phyloP scores from a whole-genome alignment of 2,888 invertebrate species.

The Tachina lurida region DNA sequence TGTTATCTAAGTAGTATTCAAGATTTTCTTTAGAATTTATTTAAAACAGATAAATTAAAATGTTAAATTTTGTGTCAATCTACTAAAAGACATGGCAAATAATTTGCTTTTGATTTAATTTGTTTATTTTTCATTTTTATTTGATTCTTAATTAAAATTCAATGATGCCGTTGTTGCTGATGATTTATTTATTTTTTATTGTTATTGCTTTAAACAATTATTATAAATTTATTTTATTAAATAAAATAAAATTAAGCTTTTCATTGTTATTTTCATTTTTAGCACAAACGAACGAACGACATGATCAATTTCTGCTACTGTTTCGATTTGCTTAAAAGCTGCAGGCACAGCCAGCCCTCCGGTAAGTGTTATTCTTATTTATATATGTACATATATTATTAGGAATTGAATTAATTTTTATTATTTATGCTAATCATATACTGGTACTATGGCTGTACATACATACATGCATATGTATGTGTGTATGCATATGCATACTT shows the following conservation, averaged over 20 bases:
- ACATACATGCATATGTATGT: neutral
- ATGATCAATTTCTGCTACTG: neutral
- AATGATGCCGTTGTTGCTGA: slow-evolving; percentile 11
- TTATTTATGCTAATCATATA: neutral
- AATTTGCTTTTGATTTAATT: slow-evolving; percentile 21
- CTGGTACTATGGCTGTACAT: neutral
- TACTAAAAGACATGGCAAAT: neutral
- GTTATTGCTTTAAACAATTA: slow-evolving; percentile 24
- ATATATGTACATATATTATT: neutral
- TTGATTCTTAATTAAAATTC: slow-evolving; percentile 42
- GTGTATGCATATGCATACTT: neutral
- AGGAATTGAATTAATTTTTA: slow-evolving; percentile 1
- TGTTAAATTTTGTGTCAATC: neutral
- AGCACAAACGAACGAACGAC: neutral
- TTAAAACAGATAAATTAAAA: slow-evolving; percentile 21
- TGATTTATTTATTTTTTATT: neutral
- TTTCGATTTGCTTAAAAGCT: neutral
- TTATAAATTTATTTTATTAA: slow-evolving; percentile 21
- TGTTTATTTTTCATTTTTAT: slow-evolving; percentile 15
- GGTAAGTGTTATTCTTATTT: slow-evolving; percentile 8
- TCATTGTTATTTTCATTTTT: neutral
- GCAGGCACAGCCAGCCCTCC: too few species aligned
- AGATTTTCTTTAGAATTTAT: slow-evolving; percentile 27
- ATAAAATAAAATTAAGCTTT: slow-evolving; percentile 25
- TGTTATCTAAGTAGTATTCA: slow-evolving; percentile 27